Conservation (phyloP, 2,888 invertebrate genomes). For the Entomobrya proxima region DNA sequence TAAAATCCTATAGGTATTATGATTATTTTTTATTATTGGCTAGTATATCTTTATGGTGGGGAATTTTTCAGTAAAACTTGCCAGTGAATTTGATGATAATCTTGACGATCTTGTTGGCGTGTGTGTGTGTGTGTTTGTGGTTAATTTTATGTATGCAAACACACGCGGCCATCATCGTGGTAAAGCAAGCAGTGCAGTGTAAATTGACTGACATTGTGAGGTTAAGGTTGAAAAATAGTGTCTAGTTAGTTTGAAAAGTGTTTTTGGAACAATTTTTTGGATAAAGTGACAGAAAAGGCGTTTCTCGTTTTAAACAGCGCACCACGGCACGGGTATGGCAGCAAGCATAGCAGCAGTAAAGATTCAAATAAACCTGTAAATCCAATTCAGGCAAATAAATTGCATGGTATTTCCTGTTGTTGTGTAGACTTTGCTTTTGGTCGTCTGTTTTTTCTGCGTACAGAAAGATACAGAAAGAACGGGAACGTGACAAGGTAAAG, state of each 20-base stretch:
- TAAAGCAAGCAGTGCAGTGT: neutral
- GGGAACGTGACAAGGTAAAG: no score
- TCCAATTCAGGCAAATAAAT: conserved; percentile 42
- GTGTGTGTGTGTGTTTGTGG: no score
- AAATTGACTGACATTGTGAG: conserved; percentile 19
- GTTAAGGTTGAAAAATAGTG: conserved; percentile 20
- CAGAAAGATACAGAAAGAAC: no score
- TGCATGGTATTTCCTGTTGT: conserved; percentile 37
- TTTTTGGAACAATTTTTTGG: neutral
- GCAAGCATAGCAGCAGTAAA: neutral
- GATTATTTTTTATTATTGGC: no score
- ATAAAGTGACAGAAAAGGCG: conserved; percentile 1
- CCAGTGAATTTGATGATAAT: no score
- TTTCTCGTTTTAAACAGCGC: conserved; percentile 23
- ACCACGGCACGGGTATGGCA: neutral
- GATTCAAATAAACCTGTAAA: conserved; percentile 6
- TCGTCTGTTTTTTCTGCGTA: neutral
- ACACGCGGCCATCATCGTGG: neutral
- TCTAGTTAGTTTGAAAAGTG: neutral
- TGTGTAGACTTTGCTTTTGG: neutral
- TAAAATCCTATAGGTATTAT: no score
- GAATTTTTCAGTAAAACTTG: no score
- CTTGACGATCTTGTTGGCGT: no score
- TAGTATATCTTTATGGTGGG: no score
- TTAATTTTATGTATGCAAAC: no score